A percentile compares a stretch with the other conserved stretches of the same genome.
Evolutionary conservation across 1,140 invertebrate genomes (phyloP).

Genomic region (Saccostrea glomerata): DNA sequence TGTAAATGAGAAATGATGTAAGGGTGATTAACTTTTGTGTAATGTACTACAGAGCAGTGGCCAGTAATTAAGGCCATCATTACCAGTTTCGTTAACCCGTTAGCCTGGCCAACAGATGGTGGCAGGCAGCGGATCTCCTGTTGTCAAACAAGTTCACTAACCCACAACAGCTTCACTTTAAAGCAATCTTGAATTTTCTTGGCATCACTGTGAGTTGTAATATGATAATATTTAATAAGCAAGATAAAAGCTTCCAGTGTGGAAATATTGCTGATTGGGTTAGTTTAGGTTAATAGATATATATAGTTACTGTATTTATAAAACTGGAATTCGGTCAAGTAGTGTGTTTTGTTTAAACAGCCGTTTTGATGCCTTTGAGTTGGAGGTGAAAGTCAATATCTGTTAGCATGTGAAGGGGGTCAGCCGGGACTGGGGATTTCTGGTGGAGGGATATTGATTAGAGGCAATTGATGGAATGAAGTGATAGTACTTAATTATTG

Average conservation of each 20-base stretch:
- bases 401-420: background rate
- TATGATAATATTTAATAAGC: background rate
- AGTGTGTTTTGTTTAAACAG: background rate
- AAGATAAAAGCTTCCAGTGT: background rate
- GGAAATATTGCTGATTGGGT: background rate
- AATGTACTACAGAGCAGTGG: background rate
- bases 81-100: background rate
- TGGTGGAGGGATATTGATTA: background rate
- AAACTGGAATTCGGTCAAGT: background rate
- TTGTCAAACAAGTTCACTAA: background rate
- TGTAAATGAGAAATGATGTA: slow-evolving; percentile 16
- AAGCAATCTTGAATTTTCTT: background rate
- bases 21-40: slow-evolving; percentile 11
- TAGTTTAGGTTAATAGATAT: background rate
- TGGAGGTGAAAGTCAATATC: slow-evolving; percentile 22
- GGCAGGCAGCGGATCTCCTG: background rate
- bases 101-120: background rate
- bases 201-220: background rate
- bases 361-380: background rate
- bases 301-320: background rate
- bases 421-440: background rate
- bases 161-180: background rate
- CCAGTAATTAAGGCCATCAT: background rate
- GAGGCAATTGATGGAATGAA: background rate
- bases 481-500: slow-evolving; percentile 23